Evolutionary conservation across 2,113 vertebrate genomes (phyloP).

Genomic region (Thunnus thynnus): DNA sequence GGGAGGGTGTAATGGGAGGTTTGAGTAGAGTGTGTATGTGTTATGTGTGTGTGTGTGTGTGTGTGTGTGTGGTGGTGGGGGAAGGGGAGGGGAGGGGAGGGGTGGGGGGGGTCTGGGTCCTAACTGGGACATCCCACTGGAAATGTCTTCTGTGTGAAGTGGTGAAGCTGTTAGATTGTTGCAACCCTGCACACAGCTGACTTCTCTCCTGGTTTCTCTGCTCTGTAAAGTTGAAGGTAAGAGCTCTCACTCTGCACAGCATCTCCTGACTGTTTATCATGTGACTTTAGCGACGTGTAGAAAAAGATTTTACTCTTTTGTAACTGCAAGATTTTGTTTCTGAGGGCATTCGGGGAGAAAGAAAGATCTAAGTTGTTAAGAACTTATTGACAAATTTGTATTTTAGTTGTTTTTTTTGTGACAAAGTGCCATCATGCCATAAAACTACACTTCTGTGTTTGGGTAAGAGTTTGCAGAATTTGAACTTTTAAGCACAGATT

Average conservation of each 20-base stretch:
- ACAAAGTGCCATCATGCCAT: too few species aligned
- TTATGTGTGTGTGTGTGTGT: too few species aligned
- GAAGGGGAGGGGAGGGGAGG: background rate
- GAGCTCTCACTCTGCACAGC: constrained; percentile 46
- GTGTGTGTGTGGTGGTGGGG: too few species aligned
- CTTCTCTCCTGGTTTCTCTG: constrained; percentile 82
- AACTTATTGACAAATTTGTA: background rate
- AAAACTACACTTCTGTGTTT: too few species aligned
- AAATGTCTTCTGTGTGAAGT: constrained; percentile 87
- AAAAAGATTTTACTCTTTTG: too few species aligned
- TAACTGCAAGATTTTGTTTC: background rate
- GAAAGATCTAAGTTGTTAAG: background rate
- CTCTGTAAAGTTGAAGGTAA: constrained; percentile 82
- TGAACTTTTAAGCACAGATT: background rate
- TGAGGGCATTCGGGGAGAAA: accelerated
- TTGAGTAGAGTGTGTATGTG: background rate
- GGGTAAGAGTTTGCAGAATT: background rate
- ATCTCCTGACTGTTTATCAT: background rate
- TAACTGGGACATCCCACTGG: constrained; percentile 87
- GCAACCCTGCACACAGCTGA: constrained; percentile 80
- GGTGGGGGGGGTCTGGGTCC: constrained; percentile 61
- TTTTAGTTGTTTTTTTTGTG: too few species aligned
- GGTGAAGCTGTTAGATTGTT: constrained; percentile 88
- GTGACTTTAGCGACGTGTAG: background rate
- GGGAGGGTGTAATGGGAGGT: constrained; percentile 29